Conservation (phyloP, 2,888 invertebrate genomes). For the Epinotia bilunana region DNA sequence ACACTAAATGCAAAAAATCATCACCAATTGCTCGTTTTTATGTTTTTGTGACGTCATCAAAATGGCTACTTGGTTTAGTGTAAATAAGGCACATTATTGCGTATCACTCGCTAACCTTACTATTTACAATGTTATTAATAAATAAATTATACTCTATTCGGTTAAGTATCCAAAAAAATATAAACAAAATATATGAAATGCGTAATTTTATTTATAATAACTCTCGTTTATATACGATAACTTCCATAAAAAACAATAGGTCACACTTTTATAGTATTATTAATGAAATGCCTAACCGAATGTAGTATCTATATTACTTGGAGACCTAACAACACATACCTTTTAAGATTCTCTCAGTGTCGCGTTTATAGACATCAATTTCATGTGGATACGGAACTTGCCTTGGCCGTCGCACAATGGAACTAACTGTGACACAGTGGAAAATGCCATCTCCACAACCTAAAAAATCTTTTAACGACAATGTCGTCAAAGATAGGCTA, state of each 20-base stretch:
- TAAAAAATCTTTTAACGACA: not conserved
- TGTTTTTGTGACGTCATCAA: slow-evolving; percentile 48
- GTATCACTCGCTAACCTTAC: slow-evolving; percentile 67
- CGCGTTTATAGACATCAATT: not conserved
- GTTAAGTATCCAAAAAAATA: slow-evolving; percentile 13
- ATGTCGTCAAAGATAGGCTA: not conserved
- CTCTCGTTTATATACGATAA: not conserved
- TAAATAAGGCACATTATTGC: slow-evolving; percentile 70
- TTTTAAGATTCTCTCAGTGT: not conserved
- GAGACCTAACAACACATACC: not conserved
- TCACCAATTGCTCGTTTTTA: slow-evolving; percentile 49
- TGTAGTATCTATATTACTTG: slow-evolving; percentile 20
- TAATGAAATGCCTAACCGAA: slow-evolving; percentile 14
- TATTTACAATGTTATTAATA: slow-evolving; percentile 69
- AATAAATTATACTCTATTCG: slow-evolving; percentile 53
- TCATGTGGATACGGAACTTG: not conserved
- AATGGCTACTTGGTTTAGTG: slow-evolving; percentile 36
- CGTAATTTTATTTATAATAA: not conserved
- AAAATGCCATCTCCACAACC: not conserved
- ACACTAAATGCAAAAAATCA: slow-evolving; percentile 55
- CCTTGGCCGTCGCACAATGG: not conserved
- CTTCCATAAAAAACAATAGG: not conserved
- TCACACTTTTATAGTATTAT: slow-evolving; percentile 2
- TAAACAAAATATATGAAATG: not conserved
- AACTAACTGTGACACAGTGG: not conserved